Base-by-base conservation (phyloP, 64 coral and sea anemone species). In the Exaiptasia diaphana region DNA sequence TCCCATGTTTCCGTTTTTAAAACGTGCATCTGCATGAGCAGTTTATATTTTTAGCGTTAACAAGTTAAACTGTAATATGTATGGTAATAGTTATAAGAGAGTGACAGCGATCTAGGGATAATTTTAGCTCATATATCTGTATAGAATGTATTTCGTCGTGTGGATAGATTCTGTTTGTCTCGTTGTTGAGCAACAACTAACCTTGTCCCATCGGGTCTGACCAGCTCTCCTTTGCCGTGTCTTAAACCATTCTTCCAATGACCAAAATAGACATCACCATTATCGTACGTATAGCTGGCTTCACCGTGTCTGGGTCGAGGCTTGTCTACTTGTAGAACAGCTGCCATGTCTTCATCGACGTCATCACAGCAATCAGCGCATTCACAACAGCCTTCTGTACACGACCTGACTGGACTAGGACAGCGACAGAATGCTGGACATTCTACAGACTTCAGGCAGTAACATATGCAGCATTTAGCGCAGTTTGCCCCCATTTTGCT, bases 301-400 rank as follows among this genome's bases (percentile, higher is more conserved):
- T 73, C 78, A 20, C 78, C 80, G 18, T 38, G 39, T 46, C 33
- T 86, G 1, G 55, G 39, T 18, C 13, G 69, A 2, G 52, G 31
- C 21, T 11, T 62, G 29, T 86, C 71, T n/a, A 20, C 31, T 4
- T 33, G 44, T 4, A 64, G 56, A 9, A 50, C 68, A 41, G 63
- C 62, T 36, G 49, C 57, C 1, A 36, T 21, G 17, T 50, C 23
- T 65, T 86, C 83, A 1, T 12, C 79, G 23, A 67, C 44, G 20
- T 57, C 57, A 64, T 67, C 59, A 76, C 83, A 86, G 64, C 83
- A 86, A 25, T 86, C 83, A 0, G 54, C 83, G n/a, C 56, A 86
- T 17, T 86, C 46, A n/a, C 71, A 86, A 32, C 40, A 86, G 13
- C 57, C 55, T 15, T 46, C 83, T 17, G 54, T 76, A 38, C 45